Percentiles rank a stretch among this genome's conserved stretches.
Conservation (phyloP, 2,888 invertebrate species). For the Periphyllus acericola region DNA sequence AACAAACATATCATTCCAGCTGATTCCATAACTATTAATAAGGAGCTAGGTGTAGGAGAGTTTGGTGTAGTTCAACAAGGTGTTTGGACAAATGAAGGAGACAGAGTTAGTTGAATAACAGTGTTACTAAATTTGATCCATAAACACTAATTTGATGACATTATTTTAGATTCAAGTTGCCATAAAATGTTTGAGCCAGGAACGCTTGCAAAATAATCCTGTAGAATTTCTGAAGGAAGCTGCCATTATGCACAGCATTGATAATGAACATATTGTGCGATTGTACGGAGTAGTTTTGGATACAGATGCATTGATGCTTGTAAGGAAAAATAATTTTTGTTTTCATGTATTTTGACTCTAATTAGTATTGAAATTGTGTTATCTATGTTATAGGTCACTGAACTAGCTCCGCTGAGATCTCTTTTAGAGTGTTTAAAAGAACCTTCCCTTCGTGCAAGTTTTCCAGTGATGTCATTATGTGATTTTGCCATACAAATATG, state of each 20-base stretch:
- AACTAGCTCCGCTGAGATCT: slow-evolving; percentile 93
- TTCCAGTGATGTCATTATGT: slow-evolving; percentile 91
- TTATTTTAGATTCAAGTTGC: slow-evolving; percentile 87
- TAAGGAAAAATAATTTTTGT: slow-evolving; percentile 54
- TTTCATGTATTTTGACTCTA: background rate
- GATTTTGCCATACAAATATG: slow-evolving; percentile 96
- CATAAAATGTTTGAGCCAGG: slow-evolving; percentile 94
- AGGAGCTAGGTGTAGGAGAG: slow-evolving; percentile 95
- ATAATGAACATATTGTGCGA: slow-evolving; percentile 96
- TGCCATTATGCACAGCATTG: slow-evolving; percentile 97
- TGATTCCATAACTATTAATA: slow-evolving; percentile 91
- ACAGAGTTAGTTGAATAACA: slow-evolving; percentile 74
- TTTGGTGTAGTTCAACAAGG: slow-evolving; percentile 99
- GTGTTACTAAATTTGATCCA: background rate
- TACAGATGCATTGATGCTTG: slow-evolving; percentile 78
- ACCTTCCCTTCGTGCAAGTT: slow-evolving; percentile 87
- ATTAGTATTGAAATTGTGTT: background rate
- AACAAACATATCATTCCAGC: slow-evolving; percentile 89
- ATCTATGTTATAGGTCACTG: slow-evolving; percentile 77
- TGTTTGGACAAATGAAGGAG: slow-evolving; percentile 94
- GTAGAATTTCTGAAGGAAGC: slow-evolving; percentile 98
- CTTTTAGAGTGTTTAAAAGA: slow-evolving; percentile 95
- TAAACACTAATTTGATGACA: background rate
- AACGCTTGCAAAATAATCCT: slow-evolving; percentile 94
- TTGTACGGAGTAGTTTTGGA: slow-evolving; percentile 97